Evolutionary conservation across 2,797 vertebrate species (phyloP), one percentile per base, ranked within the genome.

Genomic region (Silurus aristotelis): DNA sequence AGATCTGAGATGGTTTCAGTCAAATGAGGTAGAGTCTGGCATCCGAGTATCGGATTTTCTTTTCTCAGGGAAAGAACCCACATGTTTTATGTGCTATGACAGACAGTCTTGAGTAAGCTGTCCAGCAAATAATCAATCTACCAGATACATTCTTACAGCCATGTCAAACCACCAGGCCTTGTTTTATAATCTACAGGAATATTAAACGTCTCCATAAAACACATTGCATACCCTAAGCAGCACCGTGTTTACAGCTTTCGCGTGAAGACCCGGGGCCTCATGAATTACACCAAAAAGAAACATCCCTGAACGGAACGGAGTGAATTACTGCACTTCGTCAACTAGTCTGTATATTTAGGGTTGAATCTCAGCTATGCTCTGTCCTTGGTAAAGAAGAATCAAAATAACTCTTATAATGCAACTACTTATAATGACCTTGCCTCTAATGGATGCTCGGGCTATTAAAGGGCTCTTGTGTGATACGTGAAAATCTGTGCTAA

Each of bases 201-300:
- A 83, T 71, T n/a, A 84, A 84, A 79, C 48, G 20, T 52, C 68
- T 66, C 46, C 27, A 79, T 86, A 86, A 86, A 83, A 86, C 60
- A 43, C 66, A 52, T 12, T 17, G 56, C 64, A 71, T 48, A 70
- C n/a, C 25, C 27, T 55, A 58, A 63, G 61, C 20, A 22, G 60
- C 22, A 9, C 17, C 60, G 58, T 43, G 46, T 71, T 81, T 66
- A 82, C 76, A 80, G 78, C 20, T 46, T 82, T 71, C 31, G 8
- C 48, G 64, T 22, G 13, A 82, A 8, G 25, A 22, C 25, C 60
- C 64, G 14, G 38, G 60, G 60, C 38, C 46, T 80, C 66, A 72
- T 60, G 75, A 83, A 63, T 76, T 67, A 82, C 71, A 56, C 38
- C 48, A 48, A 64, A 64, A 75, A 15, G 6, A 10, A 71, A 64